Evolutionary conservation across 2,113 vertebrate species (phyloP).

Genomic region (Arenaria interpres): DNA sequence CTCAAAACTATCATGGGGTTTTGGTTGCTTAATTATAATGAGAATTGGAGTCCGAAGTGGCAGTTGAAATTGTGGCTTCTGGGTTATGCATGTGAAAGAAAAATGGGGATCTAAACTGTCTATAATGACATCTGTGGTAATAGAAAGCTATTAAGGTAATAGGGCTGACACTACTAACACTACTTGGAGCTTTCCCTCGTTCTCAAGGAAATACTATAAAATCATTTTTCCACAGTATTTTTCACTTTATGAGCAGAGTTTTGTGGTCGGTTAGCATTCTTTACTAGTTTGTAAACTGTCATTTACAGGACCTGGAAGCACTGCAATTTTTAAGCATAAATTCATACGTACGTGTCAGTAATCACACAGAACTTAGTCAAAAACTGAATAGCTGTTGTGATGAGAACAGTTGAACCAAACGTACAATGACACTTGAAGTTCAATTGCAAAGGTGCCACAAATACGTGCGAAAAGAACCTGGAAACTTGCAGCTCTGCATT

Average conservation of each 20-base stretch:
- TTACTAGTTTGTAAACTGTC: background rate
- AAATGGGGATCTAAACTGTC: background rate
- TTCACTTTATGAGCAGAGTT: background rate
- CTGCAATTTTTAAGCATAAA: background rate
- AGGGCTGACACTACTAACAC: background rate
- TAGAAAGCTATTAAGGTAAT: background rate
- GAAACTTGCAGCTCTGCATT: background rate
- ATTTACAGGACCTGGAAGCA: background rate
- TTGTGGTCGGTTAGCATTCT: background rate
- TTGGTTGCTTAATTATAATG: background rate
- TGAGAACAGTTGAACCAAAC: background rate
- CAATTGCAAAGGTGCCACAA: background rate
- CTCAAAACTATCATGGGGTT: background rate
- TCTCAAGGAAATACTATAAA: background rate
- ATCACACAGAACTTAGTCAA: background rate
- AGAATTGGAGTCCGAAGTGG: background rate
- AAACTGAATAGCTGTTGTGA: background rate
- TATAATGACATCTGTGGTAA: background rate
- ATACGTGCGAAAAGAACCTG: background rate
- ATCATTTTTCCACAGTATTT: accelerated
- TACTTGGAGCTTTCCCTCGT: background rate
- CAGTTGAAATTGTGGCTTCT: background rate
- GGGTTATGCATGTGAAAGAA: background rate
- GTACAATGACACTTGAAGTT: background rate
- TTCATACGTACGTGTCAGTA: background rate